Conservation (phyloP, 1,140 invertebrate species). For the Nasonia vitripennis region DNA sequence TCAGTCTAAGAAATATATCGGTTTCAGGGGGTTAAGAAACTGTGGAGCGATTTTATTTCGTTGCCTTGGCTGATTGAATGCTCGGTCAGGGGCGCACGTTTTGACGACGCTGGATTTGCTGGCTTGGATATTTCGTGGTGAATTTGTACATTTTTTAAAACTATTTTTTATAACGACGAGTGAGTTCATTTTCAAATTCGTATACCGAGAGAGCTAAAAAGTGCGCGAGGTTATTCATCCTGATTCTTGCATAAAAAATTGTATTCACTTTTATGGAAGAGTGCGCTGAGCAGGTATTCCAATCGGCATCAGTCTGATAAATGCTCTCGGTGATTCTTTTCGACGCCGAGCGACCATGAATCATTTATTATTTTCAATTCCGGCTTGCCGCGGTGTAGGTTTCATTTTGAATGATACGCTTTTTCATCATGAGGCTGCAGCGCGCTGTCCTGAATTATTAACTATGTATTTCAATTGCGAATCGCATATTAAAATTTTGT, state of each 20-base stretch:
- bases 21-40: neutral
- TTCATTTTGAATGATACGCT: neutral
- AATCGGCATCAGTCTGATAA: neutral
- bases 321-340: neutral
- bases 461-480: neutral
- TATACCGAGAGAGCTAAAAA: no score
- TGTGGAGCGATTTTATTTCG: neutral
- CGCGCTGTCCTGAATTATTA: neutral
- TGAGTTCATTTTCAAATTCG: neutral
- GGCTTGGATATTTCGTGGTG: no score
- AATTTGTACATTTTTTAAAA: no score
- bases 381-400: neutral
- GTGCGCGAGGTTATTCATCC: neutral
- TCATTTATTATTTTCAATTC: conserved; percentile 31
- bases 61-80: neutral
- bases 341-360: neutral
- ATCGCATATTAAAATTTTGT: neutral
- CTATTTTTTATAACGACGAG: no score
- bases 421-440: neutral
- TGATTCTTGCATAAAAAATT: neutral
- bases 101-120: neutral
- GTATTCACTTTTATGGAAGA: neutral
- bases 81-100: no score
- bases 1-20: neutral
- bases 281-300: neutral